Base-by-base conservation (phyloP, 2,113 vertebrate genomes). In the Thamnaconus septentrionalis region DNA sequence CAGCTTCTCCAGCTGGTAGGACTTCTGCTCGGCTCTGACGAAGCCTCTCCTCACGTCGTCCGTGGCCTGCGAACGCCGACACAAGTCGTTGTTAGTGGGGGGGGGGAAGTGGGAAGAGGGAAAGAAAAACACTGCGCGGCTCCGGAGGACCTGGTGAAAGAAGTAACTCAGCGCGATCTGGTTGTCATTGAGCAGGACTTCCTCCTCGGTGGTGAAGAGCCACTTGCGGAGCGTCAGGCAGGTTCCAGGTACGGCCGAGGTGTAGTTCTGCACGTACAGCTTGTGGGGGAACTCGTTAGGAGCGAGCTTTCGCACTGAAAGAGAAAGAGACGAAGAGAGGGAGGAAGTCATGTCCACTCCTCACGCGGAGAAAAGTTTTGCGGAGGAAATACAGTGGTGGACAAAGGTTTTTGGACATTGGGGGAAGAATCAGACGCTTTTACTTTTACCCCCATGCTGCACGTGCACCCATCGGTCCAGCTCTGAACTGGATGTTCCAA, bases 281-380 rank as follows among this genome's bases (percentile, higher is more conserved):
- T 99, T 98, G 90, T 99, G 97, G 18, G 97, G 97, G 79, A 98
- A 99, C 81, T 99, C 96, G 0, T 98, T 98, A 83, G 96, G 96
- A 0, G 96, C 95, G 78, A 98, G 82, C 45, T 98, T 98, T 64
- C 97, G 92, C 62, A 96, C 97, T 98, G 80, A 6, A 10, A 41
- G 56, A 45, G n/a, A 56, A 44, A 70, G 44, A 53, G 11, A 9
- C 54, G 47, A 6, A 42, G 44, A 8, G 9, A 8, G 31, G 7
- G 6, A n/a, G 18, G 42, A 31, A 46, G n/a, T 18, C 8, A 59
- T 4, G 39, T 31, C 18, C 18, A 31, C 18, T 31, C 18, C 18
- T 31, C 18, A 31, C 18, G 18, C 18, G 18, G 18, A 31, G 18
- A 31, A 31, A 31, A 31, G 18, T 31, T 31, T 31, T 31, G 18